Conservation (phyloP, 2,113 vertebrate species). For the Furnarius figulus region DNA sequence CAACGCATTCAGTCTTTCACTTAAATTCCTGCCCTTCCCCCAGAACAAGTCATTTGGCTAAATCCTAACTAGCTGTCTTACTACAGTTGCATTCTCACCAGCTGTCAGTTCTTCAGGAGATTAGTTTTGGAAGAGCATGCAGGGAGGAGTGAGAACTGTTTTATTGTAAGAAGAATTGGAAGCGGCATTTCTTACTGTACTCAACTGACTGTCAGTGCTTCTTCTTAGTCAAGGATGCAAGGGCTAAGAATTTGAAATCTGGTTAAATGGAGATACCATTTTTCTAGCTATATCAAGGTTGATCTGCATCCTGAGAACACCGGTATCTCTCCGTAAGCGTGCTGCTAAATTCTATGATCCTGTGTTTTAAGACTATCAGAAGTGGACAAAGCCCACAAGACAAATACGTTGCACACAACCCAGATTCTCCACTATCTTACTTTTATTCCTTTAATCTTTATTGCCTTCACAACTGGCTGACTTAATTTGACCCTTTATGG, state of each 20-base stretch:
- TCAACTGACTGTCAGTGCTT: not conserved
- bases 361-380: not conserved
- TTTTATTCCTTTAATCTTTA: conserved; percentile 37
- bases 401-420: conserved; percentile 42
- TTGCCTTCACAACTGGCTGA: conserved; percentile 62
- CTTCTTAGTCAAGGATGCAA: conserved; percentile 26
- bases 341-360: not conserved
- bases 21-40: not conserved
- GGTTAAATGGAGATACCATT: not conserved
- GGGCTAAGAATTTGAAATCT: conserved; percentile 9
- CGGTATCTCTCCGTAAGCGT: not conserved
- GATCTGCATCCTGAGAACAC: conserved; percentile 18
- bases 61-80: not conserved
- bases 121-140: not conserved
- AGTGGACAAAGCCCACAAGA: conserved; percentile 31
- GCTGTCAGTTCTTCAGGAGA: conserved; percentile 8
- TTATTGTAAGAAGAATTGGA: not conserved
- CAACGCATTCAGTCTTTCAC: not conserved
- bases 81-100: not conserved
- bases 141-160: not conserved
- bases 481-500: conserved; percentile 63
- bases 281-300: conserved; percentile 2
- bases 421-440: not conserved
- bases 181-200: not conserved
- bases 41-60: not conserved